A percentile compares a stretch with the other conserved stretches of the same genome.
Conservation (phyloP, 2,888 invertebrate genomes). For the Ernsta delagoae region DNA sequence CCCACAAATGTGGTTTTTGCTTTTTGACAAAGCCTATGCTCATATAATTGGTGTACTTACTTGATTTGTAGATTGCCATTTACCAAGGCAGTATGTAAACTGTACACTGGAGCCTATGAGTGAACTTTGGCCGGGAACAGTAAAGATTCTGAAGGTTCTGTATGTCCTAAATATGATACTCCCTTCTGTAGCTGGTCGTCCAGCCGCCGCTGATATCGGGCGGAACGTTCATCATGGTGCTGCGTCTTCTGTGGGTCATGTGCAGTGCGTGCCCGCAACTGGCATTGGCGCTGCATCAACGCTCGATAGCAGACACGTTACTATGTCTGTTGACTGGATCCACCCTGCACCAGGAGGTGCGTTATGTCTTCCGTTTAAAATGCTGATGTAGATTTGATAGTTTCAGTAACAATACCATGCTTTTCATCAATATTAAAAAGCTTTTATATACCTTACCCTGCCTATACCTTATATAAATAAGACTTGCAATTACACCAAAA, state of each 20-base stretch:
- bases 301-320: constrained; percentile 98
- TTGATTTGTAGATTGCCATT: too few species aligned
- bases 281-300: constrained; percentile 95
- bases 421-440: too few species aligned
- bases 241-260: constrained; percentile 98
- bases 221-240: constrained; percentile 97
- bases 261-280: constrained; percentile 97
- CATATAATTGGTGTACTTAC: too few species aligned
- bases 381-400: too few species aligned
- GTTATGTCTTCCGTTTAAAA: background rate
- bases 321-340: constrained; percentile 97
- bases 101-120: too few species aligned
- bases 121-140: background rate
- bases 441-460: too few species aligned
- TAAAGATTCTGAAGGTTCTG: background rate
- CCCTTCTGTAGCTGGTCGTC: constrained; percentile 89
- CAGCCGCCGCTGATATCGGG: constrained; percentile 98
- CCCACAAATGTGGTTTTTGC: too few species aligned
- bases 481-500: too few species aligned
- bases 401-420: too few species aligned
- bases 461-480: too few species aligned
- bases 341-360: constrained; percentile 83
- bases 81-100: too few species aligned
- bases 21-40: too few species aligned
- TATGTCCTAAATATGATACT: background rate